Conservation (phyloP, 2,797 vertebrate genomes). For the Notolepis coatsorum region DNA sequence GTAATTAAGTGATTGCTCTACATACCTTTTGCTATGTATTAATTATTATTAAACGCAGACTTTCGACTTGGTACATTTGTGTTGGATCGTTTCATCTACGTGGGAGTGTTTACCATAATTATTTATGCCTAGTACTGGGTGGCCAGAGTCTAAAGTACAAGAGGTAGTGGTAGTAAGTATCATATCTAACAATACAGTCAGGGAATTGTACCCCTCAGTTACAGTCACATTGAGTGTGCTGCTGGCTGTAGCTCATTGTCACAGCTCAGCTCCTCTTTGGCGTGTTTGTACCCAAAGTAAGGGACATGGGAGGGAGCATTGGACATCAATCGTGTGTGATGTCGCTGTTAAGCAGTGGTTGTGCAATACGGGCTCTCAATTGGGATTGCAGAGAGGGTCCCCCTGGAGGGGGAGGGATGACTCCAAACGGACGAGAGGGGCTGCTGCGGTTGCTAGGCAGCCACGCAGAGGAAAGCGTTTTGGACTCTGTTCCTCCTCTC, state of each 20-base stretch:
- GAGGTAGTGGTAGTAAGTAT: too few relatives aligned
- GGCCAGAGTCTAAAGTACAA: too few relatives aligned
- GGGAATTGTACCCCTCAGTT: too few relatives aligned
- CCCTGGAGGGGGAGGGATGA: constrained; percentile 40
- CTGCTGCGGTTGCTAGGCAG: constrained; percentile 76
- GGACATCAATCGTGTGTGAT: constrained; percentile 45
- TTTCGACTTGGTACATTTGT: too few relatives aligned
- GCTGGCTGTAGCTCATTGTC: constrained; percentile 17
- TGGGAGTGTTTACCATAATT: too few relatives aligned
- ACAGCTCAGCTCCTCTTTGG: constrained; percentile 33
- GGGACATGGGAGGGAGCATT: constrained; percentile 38
- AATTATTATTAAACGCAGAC: too few relatives aligned
- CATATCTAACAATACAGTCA: too few relatives aligned
- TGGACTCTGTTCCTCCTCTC: constrained; percentile 41
- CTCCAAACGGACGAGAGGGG: constrained; percentile 57
- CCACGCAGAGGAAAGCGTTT: constrained; percentile 61
- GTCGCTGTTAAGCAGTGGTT: constrained; percentile 38
- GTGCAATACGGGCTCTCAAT: constrained; percentile 53
- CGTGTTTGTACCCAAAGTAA: constrained; percentile 44
- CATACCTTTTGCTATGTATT: too few relatives aligned
- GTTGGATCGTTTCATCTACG: too few relatives aligned
- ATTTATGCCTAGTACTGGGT: too few relatives aligned
- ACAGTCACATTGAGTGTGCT: constrained; percentile 42
- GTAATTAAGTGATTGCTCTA: too few relatives aligned
- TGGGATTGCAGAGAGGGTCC: constrained; percentile 63